Base-by-base conservation (phyloP, 2,113 vertebrate genomes). In the Silurus glanis region DNA sequence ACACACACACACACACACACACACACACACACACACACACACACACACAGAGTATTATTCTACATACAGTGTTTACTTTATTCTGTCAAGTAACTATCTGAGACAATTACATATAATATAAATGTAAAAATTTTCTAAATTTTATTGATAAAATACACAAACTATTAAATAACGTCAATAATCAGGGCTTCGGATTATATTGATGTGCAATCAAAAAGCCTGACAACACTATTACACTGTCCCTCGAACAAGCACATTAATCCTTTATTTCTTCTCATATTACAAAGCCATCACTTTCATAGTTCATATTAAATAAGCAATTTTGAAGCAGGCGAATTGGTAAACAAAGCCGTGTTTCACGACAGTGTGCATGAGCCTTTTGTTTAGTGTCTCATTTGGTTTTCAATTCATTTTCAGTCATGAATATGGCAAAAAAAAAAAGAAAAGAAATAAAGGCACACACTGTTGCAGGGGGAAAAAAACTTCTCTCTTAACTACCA, bases 391-490 rank as follows among this genome's bases (percentile, higher is more conserved):
- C 62, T 85, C 62, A 85, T 88, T 86, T 88, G 79, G 37, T 76
- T 78, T 85, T 85, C 82, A 71, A 82, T 86, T 87, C 87, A 88
- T 87, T 87, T 84, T 83, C 82, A 87, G 76, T 75, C 82, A 84
- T 79, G 82, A 71, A 83, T 75, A 21, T 76, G 19, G 37, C 9
- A 0, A 80, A 37, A 76, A 55, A 55, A 55, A 23, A 51, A 13
- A 25, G 7, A n/a, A 53, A n/a, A 74, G 21, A 55, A 84, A 89
- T 82, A 86, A 89, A 86, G 67, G 58, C 47, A 79, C 23, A 78
- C 66, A 83, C 75, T 75, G 84, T 80, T 67, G 47, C 6, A 37
- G 2, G 37, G 37, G 37, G 9, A 69, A 72, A 83, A 75, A 51
- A 28, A 51, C 51, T 49, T 78, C 79, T 75, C 59, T 74, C 78